Evolutionary conservation across 2,888 invertebrate species (phyloP).

Genomic region (Ceratothoa steindachneri): DNA sequence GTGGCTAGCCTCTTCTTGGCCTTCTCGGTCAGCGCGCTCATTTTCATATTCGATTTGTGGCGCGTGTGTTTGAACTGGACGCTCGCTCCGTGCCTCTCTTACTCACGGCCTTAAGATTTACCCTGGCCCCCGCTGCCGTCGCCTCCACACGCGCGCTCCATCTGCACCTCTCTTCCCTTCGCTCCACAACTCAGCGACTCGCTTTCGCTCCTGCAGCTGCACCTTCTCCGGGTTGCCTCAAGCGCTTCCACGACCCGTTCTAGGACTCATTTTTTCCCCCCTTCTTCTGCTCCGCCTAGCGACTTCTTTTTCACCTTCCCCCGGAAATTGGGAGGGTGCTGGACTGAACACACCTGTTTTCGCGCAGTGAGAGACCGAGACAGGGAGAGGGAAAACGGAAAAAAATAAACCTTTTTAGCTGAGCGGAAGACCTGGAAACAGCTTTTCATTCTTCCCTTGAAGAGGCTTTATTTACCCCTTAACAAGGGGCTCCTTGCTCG

Average conservation of each 20-base stretch:
- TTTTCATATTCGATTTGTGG: constrained; percentile 47
- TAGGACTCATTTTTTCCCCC: background rate
- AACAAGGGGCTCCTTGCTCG: too few species aligned
- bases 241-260: background rate
- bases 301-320: background rate
- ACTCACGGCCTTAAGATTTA: constrained; percentile 28
- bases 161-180: background rate
- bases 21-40: constrained; percentile 24
- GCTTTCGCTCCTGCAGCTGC: background rate
- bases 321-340: background rate
- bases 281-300: background rate
- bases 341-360: too few species aligned
- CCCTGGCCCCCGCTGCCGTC: background rate
- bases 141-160: constrained; percentile 5
- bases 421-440: too few species aligned
- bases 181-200: background rate
- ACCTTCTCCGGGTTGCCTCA: too few species aligned
- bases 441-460: too few species aligned
- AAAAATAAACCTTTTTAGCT: too few species aligned
- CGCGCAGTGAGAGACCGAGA: background rate
- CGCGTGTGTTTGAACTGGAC: constrained; percentile 46
- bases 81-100: constrained; percentile 32
- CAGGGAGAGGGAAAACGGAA: background rate
- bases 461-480: too few species aligned
- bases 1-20: constrained; percentile 2